Conservation (phyloP, 2,888 invertebrate genomes). For the Laothoe populi region DNA sequence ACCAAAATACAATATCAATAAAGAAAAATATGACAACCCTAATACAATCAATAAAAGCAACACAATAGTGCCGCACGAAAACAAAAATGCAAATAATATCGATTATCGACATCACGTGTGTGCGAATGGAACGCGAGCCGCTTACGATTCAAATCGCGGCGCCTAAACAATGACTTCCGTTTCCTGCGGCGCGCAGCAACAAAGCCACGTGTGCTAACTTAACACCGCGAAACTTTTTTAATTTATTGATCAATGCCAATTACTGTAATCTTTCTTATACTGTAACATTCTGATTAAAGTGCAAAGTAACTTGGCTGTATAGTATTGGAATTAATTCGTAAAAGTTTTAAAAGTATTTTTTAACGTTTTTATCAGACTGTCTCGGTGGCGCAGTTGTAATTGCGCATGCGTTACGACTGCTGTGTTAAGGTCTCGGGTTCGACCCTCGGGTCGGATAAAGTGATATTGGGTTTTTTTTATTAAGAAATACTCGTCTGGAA, state of each 20-base stretch:
- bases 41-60: not conserved
- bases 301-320: no score
- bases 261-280: not conserved
- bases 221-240: slow-evolving; percentile 35
- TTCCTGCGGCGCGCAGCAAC: slow-evolving; percentile 61
- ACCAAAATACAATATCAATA: no score
- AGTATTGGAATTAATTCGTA: no score
- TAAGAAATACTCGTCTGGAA: no score
- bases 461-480: no score
- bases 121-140: slow-evolving; percentile 51
- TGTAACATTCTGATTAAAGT: not conserved
- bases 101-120: slow-evolving; percentile 35
- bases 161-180: slow-evolving; percentile 74
- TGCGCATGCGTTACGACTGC: no score
- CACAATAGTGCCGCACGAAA: not conserved
- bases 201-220: slow-evolving; percentile 57
- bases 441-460: no score
- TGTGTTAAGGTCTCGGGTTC: no score
- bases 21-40: not conserved
- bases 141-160: slow-evolving; percentile 64
- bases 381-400: no score
- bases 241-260: not conserved
- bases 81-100: slow-evolving; percentile 19
- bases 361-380: no score
- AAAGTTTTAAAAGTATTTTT: no score